Conservation (phyloP, 1,140 invertebrate genomes). For the Heliconius himera region DNA sequence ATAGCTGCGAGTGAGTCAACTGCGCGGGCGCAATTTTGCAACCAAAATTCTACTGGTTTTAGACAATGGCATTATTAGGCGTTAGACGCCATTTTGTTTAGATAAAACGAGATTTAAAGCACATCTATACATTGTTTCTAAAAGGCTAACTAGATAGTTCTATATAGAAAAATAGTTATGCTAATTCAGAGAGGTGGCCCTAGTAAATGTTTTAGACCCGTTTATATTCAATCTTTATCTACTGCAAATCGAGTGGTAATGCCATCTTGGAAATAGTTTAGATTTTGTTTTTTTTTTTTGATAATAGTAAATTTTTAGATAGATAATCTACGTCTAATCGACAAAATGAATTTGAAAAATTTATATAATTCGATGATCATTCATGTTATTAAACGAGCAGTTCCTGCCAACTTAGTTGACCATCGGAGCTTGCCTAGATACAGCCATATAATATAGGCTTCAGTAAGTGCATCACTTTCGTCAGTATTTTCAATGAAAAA, state of each 20-base stretch:
- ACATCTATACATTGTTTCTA: constrained; percentile 42
- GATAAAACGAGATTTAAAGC: constrained; percentile 46
- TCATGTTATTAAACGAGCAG: no score
- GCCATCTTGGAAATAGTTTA: not conserved
- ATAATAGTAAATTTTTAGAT: no score
- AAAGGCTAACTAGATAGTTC: constrained; percentile 29
- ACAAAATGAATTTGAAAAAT: no score
- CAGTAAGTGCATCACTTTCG: no score
- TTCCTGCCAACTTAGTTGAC: no score
- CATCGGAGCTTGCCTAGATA: no score
- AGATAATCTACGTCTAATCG: no score
- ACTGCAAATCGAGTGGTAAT: not conserved
- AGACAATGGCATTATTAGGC: constrained; percentile 77
- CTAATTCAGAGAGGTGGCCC: not conserved
- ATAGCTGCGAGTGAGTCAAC: constrained; percentile 60
- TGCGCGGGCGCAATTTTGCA: constrained; percentile 71
- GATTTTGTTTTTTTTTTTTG: not conserved
- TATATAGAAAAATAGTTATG: constrained; percentile 21
- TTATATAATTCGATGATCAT: no score
- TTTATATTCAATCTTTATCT: not conserved
- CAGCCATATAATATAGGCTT: no score
- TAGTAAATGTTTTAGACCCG: not conserved
- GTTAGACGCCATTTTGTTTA: constrained; percentile 68
- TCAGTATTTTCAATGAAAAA: no score
- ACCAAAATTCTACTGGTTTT: constrained; percentile 76